phyloP scores from a whole-genome alignment of 2,113 vertebrate species.

The Hemibagrus wyckioides region DNA sequence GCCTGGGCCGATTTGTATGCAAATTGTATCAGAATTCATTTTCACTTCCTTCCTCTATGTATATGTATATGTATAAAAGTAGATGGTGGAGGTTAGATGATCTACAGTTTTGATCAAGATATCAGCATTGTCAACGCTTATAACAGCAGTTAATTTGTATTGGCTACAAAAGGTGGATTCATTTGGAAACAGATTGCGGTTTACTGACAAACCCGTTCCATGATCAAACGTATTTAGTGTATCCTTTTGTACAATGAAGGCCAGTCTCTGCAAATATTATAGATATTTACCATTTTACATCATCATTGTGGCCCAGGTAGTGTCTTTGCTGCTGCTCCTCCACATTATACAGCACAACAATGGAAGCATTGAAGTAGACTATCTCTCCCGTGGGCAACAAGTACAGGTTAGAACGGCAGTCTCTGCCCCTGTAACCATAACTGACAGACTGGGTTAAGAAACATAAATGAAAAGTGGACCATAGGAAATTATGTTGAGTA shows the following conservation, averaged over 20 bases:
- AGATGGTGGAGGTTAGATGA: not conserved
- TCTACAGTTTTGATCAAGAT: slow-evolving; percentile 5
- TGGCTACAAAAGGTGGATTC: not conserved
- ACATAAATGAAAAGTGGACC: not conserved
- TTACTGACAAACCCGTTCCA: not conserved
- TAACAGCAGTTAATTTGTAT: slow-evolving; percentile 9
- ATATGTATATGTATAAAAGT: not conserved
- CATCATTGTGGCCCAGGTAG: slow-evolving; percentile 90
- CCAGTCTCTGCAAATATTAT: not conserved
- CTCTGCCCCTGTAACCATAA: slow-evolving; percentile 87
- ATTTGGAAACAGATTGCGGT: not conserved
- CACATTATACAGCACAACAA: slow-evolving; percentile 86
- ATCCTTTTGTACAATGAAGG: not conserved
- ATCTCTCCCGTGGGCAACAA: slow-evolving; percentile 90
- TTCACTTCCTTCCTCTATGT: slow-evolving; percentile 33
- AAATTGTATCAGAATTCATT: slow-evolving; percentile 41
- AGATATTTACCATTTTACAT: slow-evolving; percentile 85
- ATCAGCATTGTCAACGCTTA: not conserved
- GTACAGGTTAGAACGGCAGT: slow-evolving; percentile 87
- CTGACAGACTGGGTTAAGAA: slow-evolving; percentile 65
- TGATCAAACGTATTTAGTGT: not conserved
- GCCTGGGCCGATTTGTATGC: slow-evolving; percentile 23
- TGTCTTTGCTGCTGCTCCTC: slow-evolving; percentile 89
- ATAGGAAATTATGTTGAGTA: not conserved
- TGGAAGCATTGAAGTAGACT: slow-evolving; percentile 87